Percentiles rank a stretch among this genome's conserved stretches.
phyloP scores from a whole-genome alignment of 2,113 vertebrate species.

The Gymnogyps californianus region DNA sequence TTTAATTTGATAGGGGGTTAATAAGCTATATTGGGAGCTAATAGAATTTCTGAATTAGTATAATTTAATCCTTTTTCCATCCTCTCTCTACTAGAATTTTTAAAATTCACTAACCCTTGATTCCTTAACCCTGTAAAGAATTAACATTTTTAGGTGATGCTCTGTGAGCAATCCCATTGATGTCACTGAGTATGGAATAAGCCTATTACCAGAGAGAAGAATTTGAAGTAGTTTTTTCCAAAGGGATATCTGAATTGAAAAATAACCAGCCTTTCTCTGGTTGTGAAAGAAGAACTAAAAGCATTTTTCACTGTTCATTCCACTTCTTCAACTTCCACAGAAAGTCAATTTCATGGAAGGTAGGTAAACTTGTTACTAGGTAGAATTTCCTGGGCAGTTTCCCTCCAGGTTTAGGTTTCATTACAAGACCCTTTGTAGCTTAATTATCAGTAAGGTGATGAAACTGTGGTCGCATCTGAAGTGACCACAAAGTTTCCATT shows the following conservation, averaged over 20 bases:
- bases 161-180: conserved; percentile 24
- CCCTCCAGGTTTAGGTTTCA: not conserved
- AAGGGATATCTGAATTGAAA: not conserved
- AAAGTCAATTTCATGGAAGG: not conserved
- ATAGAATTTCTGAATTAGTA: not conserved
- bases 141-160: not conserved
- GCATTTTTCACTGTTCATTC: not conserved
- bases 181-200: conserved; percentile 10
- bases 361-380: not conserved
- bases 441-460: not conserved
- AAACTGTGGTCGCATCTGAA: not conserved
- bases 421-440: not conserved
- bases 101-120: not conserved
- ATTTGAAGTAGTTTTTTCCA: not conserved
- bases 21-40: not conserved
- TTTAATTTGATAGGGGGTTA: not conserved
- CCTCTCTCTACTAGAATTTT: not conserved
- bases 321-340: not conserved
- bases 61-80: not conserved
- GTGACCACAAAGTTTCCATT: not conserved
- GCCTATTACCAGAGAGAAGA: not conserved
- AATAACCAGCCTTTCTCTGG: not conserved
- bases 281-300: not conserved
- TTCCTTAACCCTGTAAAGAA: not conserved
- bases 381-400: not conserved